Evolutionary conservation across 2,888 invertebrate genomes (phyloP), one percentile per base, ranked within the genome.

Genomic region (Epiblema foenella): DNA sequence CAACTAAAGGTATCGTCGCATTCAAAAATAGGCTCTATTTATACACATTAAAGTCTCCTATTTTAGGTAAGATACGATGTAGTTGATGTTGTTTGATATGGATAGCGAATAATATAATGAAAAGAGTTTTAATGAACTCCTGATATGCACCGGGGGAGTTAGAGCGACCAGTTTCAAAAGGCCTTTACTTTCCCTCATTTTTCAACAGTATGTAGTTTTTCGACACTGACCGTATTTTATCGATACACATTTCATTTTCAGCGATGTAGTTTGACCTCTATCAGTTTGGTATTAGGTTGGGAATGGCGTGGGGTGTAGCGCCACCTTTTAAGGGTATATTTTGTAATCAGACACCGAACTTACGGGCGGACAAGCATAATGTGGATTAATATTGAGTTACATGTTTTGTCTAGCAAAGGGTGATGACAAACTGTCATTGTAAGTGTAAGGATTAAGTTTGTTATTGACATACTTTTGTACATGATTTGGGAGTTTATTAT

Each of bases 111-210:
- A 60, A 60, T 71, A 67, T 84, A 81, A 85, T 86, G 82, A 86
- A 86, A 86, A 84, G 85, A 81, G 83, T 85, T 88, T 85, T 88
- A 88, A 88, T 85, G 88, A 88, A 87, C 85, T 81, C 74, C 76
- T 79, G 81, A 83, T 85, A 84, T 83, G 81, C 78, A 76, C 68
- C 74, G 73, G 68, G 73, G 78, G 82, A 83, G 79, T 18, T 46
- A 73, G 74, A 83, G 67, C 17, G 54, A 69, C 85, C 80, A 84
- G 51, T 73, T 42, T 74, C 71, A 15, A 3, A 52, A 75, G 83
- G 79, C 9, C 85, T 46, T 63, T 42, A 29, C 24, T 46, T 29
- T 39, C 49, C 39, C n/a, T 24, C 51, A 49, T 49, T 62, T 64
- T 17, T 20, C 69, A 73, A 75, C 33, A 57, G 65, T 74, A 60